A percentile compares a stretch with the other conserved stretches of the same genome.
phyloP scores from a whole-genome alignment of 2,888 invertebrate genomes.

The Ennomos erosarius region DNA sequence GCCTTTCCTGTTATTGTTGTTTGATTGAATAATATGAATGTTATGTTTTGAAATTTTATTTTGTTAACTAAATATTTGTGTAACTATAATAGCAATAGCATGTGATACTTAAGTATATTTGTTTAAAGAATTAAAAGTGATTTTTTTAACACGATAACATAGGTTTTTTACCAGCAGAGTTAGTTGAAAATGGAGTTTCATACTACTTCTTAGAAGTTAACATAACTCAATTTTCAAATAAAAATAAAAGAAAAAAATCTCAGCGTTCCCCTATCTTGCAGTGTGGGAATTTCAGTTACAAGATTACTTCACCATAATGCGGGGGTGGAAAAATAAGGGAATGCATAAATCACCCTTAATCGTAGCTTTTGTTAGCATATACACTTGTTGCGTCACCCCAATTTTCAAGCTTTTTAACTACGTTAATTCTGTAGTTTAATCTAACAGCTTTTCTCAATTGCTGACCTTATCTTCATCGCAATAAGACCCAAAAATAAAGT shows the following conservation, averaged over 20 bases:
- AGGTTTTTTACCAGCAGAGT: slow-evolving; percentile 31
- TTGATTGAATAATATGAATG: no score
- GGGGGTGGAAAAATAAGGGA: slow-evolving; percentile 79
- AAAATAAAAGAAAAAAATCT: slow-evolving; percentile 41
- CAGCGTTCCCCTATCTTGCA: slow-evolving; percentile 43
- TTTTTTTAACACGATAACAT: no score
- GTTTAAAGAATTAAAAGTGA: no score
- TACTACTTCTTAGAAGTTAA: no score
- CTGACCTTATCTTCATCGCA: slow-evolving; percentile 19
- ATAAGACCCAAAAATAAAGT: slow-evolving; percentile 31
- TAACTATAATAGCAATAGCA: no score
- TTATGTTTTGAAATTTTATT: no score
- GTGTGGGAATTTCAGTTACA: slow-evolving; percentile 83
- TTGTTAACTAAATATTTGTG: no score
- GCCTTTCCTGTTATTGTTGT: no score
- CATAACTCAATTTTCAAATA: no score
- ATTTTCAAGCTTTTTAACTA: slow-evolving; percentile 52
- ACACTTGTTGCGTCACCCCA: slow-evolving; percentile 80
- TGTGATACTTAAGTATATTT: no score
- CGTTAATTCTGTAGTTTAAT: slow-evolving; percentile 19
- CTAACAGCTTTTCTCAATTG: background rate
- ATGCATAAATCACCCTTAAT: slow-evolving; percentile 83
- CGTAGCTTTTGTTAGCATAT: slow-evolving; percentile 70
- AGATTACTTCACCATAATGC: slow-evolving; percentile 62
- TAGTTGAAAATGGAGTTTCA: slow-evolving; percentile 17